Evolutionary conservation across 2,797 vertebrate species (phyloP), one percentile per base, ranked within the genome.

Genomic region (Molothrus aeneus): DNA sequence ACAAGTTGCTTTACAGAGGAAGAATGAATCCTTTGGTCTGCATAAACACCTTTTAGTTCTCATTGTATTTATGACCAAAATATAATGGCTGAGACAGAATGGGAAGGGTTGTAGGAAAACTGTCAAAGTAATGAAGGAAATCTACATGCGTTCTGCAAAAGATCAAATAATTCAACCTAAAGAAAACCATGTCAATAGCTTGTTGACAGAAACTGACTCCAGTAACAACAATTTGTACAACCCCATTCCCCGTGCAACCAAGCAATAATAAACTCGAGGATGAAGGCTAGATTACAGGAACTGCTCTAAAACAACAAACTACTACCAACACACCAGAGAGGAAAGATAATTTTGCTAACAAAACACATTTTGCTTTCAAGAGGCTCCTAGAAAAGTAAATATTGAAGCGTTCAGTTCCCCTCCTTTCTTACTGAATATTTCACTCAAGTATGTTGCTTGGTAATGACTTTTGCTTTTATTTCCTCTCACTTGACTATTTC

Each of bases 401-500:
- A 94, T 4, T 1, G 1, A 87, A 87, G 78, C 5, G 1, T 77
- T 88, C 80, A 45, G 71, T 60, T 40, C 54, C 32, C 4, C 0
- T 71, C 34, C 48, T 73, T 91, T 91, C 72, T 86, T 84, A 54
- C 17, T 48, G 48, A 91, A 24, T 53, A 66, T 86, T 91, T 86
- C 66, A 66, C 77, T 94, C 59, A 21, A 86, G 42, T 75, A 79
- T 72, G 80, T 79, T 72, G 51, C 73, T 79, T 50, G 54, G 66
- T 88, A 93, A 95, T 87, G 88, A 93, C 70, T 92, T 93, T 29
- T 80, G 48, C 43, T 84, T 86, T 87, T 81, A 96, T 85, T 92
- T 88, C 64, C 85, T n/a, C 42, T 70, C 72, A 82, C 77, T 80
- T 47, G 78, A 88, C 53, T 71, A 61, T 74, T 80, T 85, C 82